These are phyloP conservation scores for Thelohanellus kitauei DNA, from an alignment of 30 jellyfish, hydroid and myxozoan species.

Conservation along the genomic window DNA sequence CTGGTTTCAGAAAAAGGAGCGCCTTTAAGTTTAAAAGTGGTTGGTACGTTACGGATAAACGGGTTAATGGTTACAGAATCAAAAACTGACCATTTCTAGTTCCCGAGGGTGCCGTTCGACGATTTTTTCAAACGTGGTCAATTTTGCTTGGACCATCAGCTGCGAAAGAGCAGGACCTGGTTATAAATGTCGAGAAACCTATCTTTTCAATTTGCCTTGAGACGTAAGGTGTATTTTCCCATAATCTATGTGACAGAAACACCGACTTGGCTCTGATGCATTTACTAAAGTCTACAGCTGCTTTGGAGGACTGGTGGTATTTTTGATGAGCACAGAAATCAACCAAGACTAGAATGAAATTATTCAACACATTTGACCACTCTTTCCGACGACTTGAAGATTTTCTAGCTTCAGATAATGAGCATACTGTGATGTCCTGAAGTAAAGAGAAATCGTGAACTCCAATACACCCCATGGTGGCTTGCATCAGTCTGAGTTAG, in stretches of 20 bases:
- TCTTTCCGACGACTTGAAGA: background rate
- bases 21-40: too few species aligned
- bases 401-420: background rate
- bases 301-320: conserved; percentile 13
- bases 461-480: conserved; percentile 43
- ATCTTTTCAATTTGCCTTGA: conserved; percentile 54
- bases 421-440: conserved; percentile 44
- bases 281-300: conserved; percentile 26
- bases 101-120: conserved; percentile 52
- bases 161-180: conserved; percentile 64
- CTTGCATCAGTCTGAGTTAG: conserved; percentile 21
- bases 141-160: conserved; percentile 59
- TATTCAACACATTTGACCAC: background rate
- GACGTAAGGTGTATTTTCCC: conserved; percentile 60
- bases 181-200: conserved; percentile 7
- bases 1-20: too few species aligned
- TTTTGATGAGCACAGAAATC: conserved; percentile 32
- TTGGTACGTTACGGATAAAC: too few species aligned
- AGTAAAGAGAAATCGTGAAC: conserved; percentile 27
- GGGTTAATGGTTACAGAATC: too few species aligned
- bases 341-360: conserved; percentile 20
- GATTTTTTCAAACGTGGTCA: conserved; percentile 38
- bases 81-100: conserved; percentile 35
- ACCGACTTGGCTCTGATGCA: conserved; percentile 44
- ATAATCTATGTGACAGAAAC: conserved; percentile 7